Conservation (phyloP, 2,797 vertebrate species). For the Hozukius guyotensis region DNA sequence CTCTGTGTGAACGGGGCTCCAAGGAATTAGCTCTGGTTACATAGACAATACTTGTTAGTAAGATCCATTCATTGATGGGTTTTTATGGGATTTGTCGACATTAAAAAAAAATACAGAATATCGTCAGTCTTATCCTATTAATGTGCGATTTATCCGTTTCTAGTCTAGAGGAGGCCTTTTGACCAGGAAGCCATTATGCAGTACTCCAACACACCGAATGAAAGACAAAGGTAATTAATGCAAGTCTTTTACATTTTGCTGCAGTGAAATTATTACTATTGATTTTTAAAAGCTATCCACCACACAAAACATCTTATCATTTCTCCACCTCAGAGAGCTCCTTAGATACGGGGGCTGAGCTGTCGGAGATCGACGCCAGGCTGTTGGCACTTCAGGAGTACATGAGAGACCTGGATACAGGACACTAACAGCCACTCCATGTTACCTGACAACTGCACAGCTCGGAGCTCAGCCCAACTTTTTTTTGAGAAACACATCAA, state of each 20-base stretch:
- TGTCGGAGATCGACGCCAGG: conserved; percentile 91
- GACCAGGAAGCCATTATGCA: conserved; percentile 82
- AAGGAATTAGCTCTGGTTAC: not conserved
- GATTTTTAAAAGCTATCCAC: not conserved
- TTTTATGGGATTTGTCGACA: not conserved
- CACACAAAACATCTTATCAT: not conserved
- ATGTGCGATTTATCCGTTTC: conserved; percentile 3
- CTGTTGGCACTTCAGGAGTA: conserved; percentile 92
- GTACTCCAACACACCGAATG: conserved; percentile 82
- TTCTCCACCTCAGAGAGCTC: conserved; percentile 80
- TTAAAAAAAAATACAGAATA: not conserved
- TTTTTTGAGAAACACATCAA: not conserved
- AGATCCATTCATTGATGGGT: not conserved
- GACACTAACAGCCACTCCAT: conserved; percentile 68
- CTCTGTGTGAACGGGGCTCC: too few species aligned
- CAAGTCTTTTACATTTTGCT: not conserved
- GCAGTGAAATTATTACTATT: not conserved
- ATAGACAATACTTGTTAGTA: not conserved
- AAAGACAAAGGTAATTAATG: conserved; percentile 79
- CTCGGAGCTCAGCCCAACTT: not conserved
- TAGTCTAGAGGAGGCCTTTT: conserved; percentile 77
- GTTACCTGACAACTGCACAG: not conserved
- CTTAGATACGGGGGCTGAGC: conserved; percentile 83
- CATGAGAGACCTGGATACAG: conserved; percentile 90
- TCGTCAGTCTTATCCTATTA: not conserved